These are phyloP conservation scores for Laspeyria flexula DNA, from an alignment of 2,888 invertebrate genomes.

Conservation along the genomic window DNA sequence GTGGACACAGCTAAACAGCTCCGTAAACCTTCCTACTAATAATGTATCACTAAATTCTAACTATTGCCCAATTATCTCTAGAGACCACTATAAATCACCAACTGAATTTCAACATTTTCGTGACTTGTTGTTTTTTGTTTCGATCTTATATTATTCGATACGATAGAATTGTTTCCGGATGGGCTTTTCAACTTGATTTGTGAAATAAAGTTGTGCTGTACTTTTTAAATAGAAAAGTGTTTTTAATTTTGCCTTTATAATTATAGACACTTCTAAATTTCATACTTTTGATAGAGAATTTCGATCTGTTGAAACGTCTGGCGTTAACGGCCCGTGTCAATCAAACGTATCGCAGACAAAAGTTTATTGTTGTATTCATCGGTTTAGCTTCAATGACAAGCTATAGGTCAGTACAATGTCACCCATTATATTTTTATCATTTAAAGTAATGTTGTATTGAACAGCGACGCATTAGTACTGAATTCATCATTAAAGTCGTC, in stretches of 20 bases:
- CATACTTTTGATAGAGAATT: background rate
- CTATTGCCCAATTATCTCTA: too few species aligned
- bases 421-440: conserved; percentile 19
- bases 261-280: background rate
- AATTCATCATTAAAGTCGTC: conserved; percentile 19
- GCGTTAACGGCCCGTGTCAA: conserved; percentile 6
- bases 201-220: too few species aligned
- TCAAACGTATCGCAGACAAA: conserved; percentile 19
- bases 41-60: too few species aligned
- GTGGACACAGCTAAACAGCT: too few species aligned
- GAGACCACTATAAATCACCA: too few species aligned
- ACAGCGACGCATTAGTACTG: conserved; percentile 6
- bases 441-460: conserved; percentile 11
- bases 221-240: too few species aligned
- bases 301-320: background rate
- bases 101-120: too few species aligned
- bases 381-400: conserved; percentile 24
- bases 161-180: too few species aligned
- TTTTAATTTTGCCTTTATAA: background rate
- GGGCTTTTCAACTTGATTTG: too few species aligned
- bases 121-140: too few species aligned
- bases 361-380: conserved; percentile 18
- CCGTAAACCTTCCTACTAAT: too few species aligned
- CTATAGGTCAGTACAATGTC: conserved; percentile 23
- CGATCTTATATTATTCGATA: too few species aligned